A percentile compares a stretch with the other conserved stretches of the same genome.
phyloP scores from a whole-genome alignment of 2,113 vertebrate species.

The Passer domesticus region DNA sequence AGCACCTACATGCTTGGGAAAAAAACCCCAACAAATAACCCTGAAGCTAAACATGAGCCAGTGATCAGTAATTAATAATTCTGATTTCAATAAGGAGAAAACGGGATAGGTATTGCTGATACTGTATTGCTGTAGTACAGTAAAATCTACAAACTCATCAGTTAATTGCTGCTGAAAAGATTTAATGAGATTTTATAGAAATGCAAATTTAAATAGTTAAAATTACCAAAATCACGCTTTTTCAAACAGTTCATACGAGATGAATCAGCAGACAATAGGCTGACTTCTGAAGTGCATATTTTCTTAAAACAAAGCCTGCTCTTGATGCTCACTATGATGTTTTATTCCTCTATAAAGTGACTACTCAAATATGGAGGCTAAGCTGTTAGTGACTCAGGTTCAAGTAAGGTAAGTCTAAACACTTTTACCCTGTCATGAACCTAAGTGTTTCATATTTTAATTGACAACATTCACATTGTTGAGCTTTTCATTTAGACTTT shows the following conservation, averaged over 20 bases:
- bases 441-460: slow-evolving; percentile 79
- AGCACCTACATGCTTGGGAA: neutral
- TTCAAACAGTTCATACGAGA: neutral
- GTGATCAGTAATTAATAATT: neutral
- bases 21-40: neutral
- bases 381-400: slow-evolving; percentile 33
- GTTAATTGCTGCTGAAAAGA: neutral
- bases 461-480: slow-evolving; percentile 81
- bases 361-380: neutral
- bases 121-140: neutral
- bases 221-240: neutral
- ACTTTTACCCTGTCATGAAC: slow-evolving; percentile 73
- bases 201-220: neutral
- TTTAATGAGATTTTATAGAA: neutral
- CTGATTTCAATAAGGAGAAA: neutral
- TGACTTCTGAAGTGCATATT: slow-evolving; percentile 22
- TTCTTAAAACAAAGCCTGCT: slow-evolving; percentile 2
- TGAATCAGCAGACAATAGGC: neutral
- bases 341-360: slow-evolving; percentile 8
- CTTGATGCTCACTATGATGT: neutral
- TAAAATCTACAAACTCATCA: neutral
- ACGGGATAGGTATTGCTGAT: neutral
- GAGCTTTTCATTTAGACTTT: slow-evolving; percentile 80
- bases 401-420: slow-evolving; percentile 59
- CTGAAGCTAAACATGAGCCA: neutral